These are phyloP conservation scores for Cliona cf. orientalis DNA, from an alignment of 37 sponge, comb jelly and placozoan species.

Conservation along the genomic window DNA sequence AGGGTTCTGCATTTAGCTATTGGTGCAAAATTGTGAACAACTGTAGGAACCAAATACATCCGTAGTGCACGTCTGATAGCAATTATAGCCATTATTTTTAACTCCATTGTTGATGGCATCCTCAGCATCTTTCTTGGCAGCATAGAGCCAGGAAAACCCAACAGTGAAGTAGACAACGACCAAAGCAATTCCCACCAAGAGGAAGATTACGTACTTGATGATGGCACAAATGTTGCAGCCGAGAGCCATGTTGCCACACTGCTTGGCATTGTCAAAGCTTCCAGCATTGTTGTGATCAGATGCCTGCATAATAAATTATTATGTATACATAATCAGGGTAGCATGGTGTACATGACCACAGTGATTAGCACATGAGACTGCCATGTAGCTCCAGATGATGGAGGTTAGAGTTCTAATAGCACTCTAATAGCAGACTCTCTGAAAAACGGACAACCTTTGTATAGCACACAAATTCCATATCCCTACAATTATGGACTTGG, in stretches of 20 bases:
- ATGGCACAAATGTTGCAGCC: constrained; percentile 4
- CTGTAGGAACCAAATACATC: not conserved
- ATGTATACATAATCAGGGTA: not conserved
- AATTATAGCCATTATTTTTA: not conserved
- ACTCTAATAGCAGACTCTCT: too few species aligned
- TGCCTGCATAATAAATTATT: constrained; percentile 3
- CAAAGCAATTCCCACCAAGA: constrained; percentile 7
- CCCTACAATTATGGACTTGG: too few species aligned
- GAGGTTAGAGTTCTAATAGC: too few species aligned
- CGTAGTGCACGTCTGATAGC: not conserved
- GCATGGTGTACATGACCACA: not conserved
- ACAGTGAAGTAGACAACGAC: constrained; percentile 13
- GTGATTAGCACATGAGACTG: not conserved
- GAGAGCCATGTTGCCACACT: constrained; percentile 6
- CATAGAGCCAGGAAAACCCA: not conserved
- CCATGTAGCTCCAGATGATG: not conserved
- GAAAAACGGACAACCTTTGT: too few species aligned
- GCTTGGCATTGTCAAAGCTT: constrained; percentile 25
- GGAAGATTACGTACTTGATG: constrained; percentile 1
- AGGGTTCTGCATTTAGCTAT: too few species aligned
- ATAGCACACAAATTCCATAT: too few species aligned
- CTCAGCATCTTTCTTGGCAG: not conserved
- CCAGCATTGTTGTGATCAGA: constrained; percentile 5
- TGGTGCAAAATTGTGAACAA: not conserved
- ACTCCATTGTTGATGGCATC: not conserved